Evolutionary conservation across 2,113 vertebrate species (phyloP).

Genomic region (Silurus glanis): DNA sequence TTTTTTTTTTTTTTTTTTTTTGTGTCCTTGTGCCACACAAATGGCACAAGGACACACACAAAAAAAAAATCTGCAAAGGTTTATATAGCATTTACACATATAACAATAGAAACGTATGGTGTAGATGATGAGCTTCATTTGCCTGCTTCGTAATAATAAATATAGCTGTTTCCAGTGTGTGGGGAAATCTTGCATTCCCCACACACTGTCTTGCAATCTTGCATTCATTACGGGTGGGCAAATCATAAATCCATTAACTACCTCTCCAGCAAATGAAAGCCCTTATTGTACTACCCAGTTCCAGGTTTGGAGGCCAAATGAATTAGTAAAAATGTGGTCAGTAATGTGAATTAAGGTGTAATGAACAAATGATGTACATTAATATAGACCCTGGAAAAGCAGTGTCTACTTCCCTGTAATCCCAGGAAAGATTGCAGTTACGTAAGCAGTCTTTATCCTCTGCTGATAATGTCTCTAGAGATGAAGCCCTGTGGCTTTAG

Average conservation of each 20-base stretch:
- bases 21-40: no score
- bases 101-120: no score
- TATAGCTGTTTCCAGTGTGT: neutral
- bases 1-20: no score
- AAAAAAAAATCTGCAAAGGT: no score
- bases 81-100: no score
- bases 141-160: neutral
- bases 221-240: neutral
- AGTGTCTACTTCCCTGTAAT: neutral
- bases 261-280: neutral
- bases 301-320: neutral
- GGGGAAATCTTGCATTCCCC: neutral
- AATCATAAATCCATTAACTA: neutral
- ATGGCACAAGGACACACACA: no score
- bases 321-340: neutral
- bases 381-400: neutral
- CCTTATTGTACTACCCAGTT: neutral
- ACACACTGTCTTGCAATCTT: no score
- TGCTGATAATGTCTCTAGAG: neutral
- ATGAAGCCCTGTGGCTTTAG: neutral
- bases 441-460: neutral
- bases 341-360: neutral
- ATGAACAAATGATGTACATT: neutral
- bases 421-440: neutral
- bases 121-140: neutral